Conservation (phyloP, 2,113 vertebrate species). For the Saguinus midas region DNA sequence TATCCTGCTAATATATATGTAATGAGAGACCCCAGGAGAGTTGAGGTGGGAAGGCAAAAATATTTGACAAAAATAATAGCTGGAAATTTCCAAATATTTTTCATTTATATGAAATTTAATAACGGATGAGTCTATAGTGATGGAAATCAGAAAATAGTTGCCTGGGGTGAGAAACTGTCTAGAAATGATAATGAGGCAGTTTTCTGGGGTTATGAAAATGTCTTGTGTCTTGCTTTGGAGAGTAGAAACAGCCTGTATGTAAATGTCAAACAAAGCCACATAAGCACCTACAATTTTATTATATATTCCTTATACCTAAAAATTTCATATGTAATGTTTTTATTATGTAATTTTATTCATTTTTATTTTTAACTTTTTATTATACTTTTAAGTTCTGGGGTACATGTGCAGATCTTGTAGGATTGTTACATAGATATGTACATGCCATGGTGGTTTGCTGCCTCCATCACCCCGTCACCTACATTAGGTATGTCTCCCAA, state of each 20-base stretch:
- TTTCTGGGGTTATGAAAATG: not conserved
- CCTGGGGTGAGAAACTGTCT: not conserved
- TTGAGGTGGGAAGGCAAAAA: not conserved
- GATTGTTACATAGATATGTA: too few species aligned
- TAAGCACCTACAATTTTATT: not conserved
- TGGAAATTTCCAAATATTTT: conserved; percentile 23
- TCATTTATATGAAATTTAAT: not conserved
- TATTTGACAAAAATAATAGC: not conserved
- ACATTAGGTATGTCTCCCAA: too few species aligned
- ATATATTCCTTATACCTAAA: not conserved
- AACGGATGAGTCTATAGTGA: not conserved
- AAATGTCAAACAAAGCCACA: not conserved
- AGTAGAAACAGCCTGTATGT: not conserved
- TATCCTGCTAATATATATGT: not conserved
- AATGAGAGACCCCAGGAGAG: not conserved
- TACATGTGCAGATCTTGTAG: too few species aligned
- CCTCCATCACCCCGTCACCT: too few species aligned
- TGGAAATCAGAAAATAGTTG: not conserved
- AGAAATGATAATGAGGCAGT: not conserved
- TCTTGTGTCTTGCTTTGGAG: not conserved
- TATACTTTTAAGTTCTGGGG: too few species aligned
- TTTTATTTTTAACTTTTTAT: too few species aligned
- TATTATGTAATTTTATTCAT: too few species aligned
- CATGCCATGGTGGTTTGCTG: too few species aligned
- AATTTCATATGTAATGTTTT: not conserved